Evolutionary conservation across 2,113 vertebrate species (phyloP), one percentile per base, ranked within the genome.

Genomic region (Ceratotherium simum): DNA sequence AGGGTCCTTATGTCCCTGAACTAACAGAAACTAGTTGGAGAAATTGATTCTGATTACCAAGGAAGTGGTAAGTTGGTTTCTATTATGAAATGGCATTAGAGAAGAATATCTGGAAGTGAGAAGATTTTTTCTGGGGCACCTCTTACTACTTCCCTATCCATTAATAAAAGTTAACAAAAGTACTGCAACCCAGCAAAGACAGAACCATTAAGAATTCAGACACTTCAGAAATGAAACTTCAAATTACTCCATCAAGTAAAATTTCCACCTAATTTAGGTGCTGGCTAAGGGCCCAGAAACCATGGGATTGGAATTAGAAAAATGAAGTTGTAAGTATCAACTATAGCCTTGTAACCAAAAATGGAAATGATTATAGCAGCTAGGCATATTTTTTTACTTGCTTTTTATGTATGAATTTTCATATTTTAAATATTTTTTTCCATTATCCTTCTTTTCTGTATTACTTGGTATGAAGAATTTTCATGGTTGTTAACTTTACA

Each of bases 401-500:
- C 58, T 56, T 64, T 31, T 27, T 87, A 20, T 56, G 42, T 23
- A 62, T 42, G 36, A 78, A 76, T 90, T 82, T 90, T 6, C 73
- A 90, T 93, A 73, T 87, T 89, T 85, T 54, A 90, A 75, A 84
- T 29, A 81, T 62, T 78, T 84, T 84, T 46, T 82, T 58, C 48
- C 42, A 54, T 42, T 36, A 12, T 42, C 20, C 6, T 46, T 7
- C 51, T 78, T 96, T 92, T 58, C 60, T 58, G 2, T 70, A 91
- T 87, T 72, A 83, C 36, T 90, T 78, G 36, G 5, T 87, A 79
- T 48, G 78, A 64, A 91, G 62, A 67, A 23, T 65, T 82, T 92
- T 93, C 29, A 58, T 78, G 29, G 48, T 62, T 54, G 29, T 84
- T 90, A 80, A 62, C 36, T 92, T 90, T 90, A 73, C 23, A 81